Evolutionary conservation across 2,888 invertebrate genomes (phyloP), one percentile per base, ranked within the genome.

Genomic region (Yponomeuta plumbellus): DNA sequence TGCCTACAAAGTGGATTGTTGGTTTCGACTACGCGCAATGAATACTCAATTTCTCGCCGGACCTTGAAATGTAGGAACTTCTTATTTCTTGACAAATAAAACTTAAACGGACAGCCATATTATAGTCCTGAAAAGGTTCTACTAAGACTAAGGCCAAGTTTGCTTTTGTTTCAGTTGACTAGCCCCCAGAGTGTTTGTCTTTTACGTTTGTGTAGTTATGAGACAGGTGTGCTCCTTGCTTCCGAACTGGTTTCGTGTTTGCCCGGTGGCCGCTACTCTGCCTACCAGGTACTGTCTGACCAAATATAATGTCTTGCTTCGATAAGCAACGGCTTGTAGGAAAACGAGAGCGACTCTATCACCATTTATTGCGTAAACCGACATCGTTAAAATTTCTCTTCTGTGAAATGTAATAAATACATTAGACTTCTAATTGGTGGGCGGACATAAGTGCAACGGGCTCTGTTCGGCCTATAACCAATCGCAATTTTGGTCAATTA

Each of bases 201-300:
- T 44, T 26, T 22, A 63, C 40, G 44, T 63, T 63, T 63, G 63
- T 44, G 40, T 21, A 61, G 20, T 63, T 44, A 39, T 34, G 56
- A 26, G 52, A 59, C 68, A 69, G 67, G 66, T 69, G 66, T 69
- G 69, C 67, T 69, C 65, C 67, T 13, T 52, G 65, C 65, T 23
- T 39, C 34, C 52, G 67, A 69, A 69, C 69, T 66, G 69, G 69
- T 69, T 69, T 68, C n/a, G 11, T 65, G 52, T 69, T 69, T 69
- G 58, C 69, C 21, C 23, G 20, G 20, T 59, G 13, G 6, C 44
- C 2, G 17, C 44, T 52, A 52, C 13, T 17, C 44, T 52, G 17
- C 44, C n/a, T 20, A 13, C 34, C 8, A 34, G 34, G 34, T n/a
- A 58, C 62, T 20, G 22, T 63, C 63, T 63, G 63, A 22, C 63